Base-by-base conservation (phyloP, 2,888 invertebrate species). In the Tanaodytes sp. region DNA sequence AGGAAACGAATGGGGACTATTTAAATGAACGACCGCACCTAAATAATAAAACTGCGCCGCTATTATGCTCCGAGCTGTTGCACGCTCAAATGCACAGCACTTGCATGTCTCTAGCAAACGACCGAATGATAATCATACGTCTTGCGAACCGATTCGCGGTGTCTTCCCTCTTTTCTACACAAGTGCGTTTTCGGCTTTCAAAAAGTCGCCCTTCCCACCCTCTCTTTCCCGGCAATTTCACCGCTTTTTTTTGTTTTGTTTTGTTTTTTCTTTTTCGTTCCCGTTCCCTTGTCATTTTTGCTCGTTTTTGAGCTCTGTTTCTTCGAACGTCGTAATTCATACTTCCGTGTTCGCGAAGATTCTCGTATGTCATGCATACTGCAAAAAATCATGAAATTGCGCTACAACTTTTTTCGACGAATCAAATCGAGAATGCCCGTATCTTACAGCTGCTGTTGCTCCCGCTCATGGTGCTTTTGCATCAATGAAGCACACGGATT, bases 61-160 rank as follows among this genome's bases (percentile, higher is more conserved):
- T 43, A 70, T 70, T 70, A 70, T 64, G 45, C 30, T 27, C 16
- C 46, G 18, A 46, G 45, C 37, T 20, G 45, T 69, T 73, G 73
- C 71, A 73, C 71, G 73, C 71, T 67, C 76, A 68, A 76, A 73
- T 77, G 77, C 52, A 54, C 59, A 23, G 23, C 23, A 48, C 45
- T 66, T 27, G 59, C 66, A 66, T 66, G 76, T 80, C 80, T 76
- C 79, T 80, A 77, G 81, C 79, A 78, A 78, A 81, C 78, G 80
- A 78, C 79, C 79, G 79, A 78, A 66, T 76, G 78, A 80, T 80
- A 81, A 82, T 82, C 80, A 81, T 72, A 80, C 76, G 78, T 76
- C 77, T 76, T 75, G 68, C 57, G 55, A 75, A 72, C 61, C 65
- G 72, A 70, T 76, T 76, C 74, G 71, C 57, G 52, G 66, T 71